Conservation (phyloP, 2,797 vertebrate genomes). For the Arrhamphus sclerolepis region DNA sequence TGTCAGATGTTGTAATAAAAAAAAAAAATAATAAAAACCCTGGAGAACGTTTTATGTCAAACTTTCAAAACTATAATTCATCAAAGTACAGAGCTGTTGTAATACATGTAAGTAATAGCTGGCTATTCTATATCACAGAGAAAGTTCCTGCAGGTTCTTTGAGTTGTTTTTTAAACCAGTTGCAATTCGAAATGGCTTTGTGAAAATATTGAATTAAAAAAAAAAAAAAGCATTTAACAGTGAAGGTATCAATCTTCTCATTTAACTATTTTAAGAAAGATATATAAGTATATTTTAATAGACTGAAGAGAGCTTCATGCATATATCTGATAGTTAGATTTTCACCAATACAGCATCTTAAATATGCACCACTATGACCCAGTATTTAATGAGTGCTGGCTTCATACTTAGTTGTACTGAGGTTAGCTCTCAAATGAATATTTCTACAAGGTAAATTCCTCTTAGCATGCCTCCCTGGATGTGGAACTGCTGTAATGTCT, state of each 20-base stretch:
- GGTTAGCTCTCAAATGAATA: constrained; percentile 8
- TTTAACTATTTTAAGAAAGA: too few relatives aligned
- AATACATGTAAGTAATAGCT: background rate
- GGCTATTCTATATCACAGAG: background rate
- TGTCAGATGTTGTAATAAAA: constrained; percentile 3
- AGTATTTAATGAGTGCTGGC: background rate
- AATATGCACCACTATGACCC: too few relatives aligned
- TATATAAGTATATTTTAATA: too few relatives aligned
- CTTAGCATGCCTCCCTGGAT: constrained; percentile 8
- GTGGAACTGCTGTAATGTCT: constrained; percentile 10
- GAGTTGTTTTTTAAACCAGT: too few relatives aligned
- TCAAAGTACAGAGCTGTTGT: background rate
- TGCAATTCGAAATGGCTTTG: too few relatives aligned
- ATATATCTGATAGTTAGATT: too few relatives aligned
- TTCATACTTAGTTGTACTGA: constrained; percentile 21
- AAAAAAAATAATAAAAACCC: constrained; percentile 3
- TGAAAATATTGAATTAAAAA: too few relatives aligned
- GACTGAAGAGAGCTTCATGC: too few relatives aligned
- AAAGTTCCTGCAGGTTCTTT: too few relatives aligned
- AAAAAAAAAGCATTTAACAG: too few relatives aligned
- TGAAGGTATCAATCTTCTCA: too few relatives aligned
- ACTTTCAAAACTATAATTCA: background rate
- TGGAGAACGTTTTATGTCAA: background rate
- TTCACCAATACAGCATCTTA: too few relatives aligned
- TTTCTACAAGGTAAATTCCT: constrained; percentile 31